Evolutionary conservation across 1,140 invertebrate genomes (phyloP).

Genomic region (Nylanderia fulva): DNA sequence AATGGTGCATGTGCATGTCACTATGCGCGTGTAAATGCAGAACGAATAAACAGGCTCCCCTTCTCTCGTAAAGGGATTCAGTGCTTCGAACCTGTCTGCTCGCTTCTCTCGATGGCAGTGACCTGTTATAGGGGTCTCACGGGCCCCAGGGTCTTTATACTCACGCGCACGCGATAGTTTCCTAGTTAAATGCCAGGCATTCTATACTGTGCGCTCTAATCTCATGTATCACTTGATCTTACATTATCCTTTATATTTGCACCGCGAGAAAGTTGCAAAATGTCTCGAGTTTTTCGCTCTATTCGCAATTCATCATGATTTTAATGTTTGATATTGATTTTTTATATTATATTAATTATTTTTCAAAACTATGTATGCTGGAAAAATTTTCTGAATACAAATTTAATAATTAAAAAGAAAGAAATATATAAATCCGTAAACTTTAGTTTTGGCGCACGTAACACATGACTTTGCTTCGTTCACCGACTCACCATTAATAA

Average conservation of each 20-base stretch:
- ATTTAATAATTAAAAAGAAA: background rate
- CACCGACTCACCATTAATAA: slow-evolving; percentile 77
- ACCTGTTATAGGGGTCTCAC: slow-evolving; percentile 73
- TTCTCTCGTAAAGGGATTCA: slow-evolving; percentile 77
- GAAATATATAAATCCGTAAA: background rate
- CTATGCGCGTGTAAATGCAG: slow-evolving; percentile 52
- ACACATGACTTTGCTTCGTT: slow-evolving; percentile 59
- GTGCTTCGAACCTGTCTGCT: slow-evolving; percentile 69
- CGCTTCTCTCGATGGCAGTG: slow-evolving; percentile 78
- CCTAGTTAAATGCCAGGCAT: slow-evolving; percentile 69
- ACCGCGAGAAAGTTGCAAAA: slow-evolving; percentile 10
- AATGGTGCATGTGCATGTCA: slow-evolving; percentile 16
- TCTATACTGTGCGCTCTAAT: slow-evolving; percentile 32
- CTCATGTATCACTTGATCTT: slow-evolving; percentile 21
- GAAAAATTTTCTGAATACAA: background rate
- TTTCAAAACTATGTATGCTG: background rate
- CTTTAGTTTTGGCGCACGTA: slow-evolving; percentile 72
- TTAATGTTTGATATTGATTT: background rate
- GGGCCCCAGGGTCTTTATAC: slow-evolving; percentile 61
- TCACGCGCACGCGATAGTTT: slow-evolving; percentile 60
- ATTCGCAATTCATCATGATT: background rate
- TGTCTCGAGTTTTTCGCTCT: background rate
- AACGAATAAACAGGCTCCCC: slow-evolving; percentile 68
- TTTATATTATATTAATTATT: background rate
- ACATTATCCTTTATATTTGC: slow-evolving; percentile 14